Evolutionary conservation across 2,797 vertebrate species (phyloP), one percentile per base, ranked within the genome.

Genomic region (Leuciscus waleckii): DNA sequence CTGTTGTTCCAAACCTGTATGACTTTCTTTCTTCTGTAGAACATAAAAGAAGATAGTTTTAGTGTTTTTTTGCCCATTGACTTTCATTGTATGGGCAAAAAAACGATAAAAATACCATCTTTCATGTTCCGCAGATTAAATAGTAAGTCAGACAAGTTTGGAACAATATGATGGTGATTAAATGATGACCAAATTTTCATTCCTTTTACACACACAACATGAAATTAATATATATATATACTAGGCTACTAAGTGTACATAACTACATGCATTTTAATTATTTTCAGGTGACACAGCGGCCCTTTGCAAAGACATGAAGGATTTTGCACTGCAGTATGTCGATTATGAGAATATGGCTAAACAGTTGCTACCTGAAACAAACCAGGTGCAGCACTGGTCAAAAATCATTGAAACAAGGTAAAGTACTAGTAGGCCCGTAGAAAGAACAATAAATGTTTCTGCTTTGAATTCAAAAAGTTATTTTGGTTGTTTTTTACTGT

Each of bases 341-440:
- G 93, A 96, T 91, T 96, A 95, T 75, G 71, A 92, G 87, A 95
- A 94, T 89, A 95, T 96, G 93, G 95, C 95, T 0, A 96, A 95
- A 87, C 94, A 95, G 89, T 94, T 96, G 75, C 93, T 96, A 87
- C 95, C 95, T 0, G 93, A 95, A 69, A 94, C 90, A 0, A 96
- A 96, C 73, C 95, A 95, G 26, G 95, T 96, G 43, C 95, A 96
- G 67, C 95, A 96, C 90, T 96, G 95, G 95, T 96, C 95, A 83
- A 96, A 96, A 90, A 95, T 96, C 26, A 96, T 96, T 69, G 95
- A 96, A 90, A 95, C 95, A 2, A 96, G 95, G 95, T 96, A 93
- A 86, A 0, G 85, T 78, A 37, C 35, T 26, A 19, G 9, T 16
- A 54, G 13, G 5, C 43, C 32, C 0, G 1, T 11, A 13, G 16